Conservation (phyloP, 2,888 invertebrate genomes). For the Troides aeacus region DNA sequence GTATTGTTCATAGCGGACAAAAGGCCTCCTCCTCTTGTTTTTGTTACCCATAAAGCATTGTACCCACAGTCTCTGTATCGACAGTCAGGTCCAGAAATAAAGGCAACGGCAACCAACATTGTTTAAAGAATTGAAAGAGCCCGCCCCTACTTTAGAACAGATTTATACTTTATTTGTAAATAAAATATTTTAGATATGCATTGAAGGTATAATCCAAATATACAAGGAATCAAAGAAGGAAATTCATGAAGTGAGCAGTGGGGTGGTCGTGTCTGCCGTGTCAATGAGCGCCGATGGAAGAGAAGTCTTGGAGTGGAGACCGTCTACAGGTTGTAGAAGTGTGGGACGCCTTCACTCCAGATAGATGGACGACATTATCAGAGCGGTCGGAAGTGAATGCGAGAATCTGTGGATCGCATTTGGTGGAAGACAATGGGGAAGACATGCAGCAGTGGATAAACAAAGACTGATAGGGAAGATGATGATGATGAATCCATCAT, state of each 20-base stretch:
- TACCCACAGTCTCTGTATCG: conserved; percentile 52
- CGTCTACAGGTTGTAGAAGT: no score
- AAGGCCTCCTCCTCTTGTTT: conserved; percentile 55
- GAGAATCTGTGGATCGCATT: no score
- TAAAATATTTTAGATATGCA: neutral
- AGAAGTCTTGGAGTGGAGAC: no score
- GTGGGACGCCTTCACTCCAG: no score
- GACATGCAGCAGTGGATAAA: no score
- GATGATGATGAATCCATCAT: no score
- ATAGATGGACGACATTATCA: no score
- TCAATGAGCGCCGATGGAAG: no score
- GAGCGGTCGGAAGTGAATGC: no score
- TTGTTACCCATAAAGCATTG: conserved; percentile 58
- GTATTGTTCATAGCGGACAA: conserved; percentile 65
- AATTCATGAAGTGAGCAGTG: neutral
- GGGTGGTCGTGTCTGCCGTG: no score
- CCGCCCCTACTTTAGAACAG: conserved; percentile 14
- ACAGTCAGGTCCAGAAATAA: conserved; percentile 43
- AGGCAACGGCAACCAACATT: conserved; percentile 29
- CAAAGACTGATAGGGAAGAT: no score
- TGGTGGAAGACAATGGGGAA: no score
- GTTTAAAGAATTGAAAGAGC: conserved; percentile 24
- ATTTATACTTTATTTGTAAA: conserved; percentile 2
- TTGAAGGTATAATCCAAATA: neutral
- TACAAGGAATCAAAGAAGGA: neutral